These are phyloP conservation scores for Dicyrtomina minuta DNA, from an alignment of 2,888 invertebrate genomes.

Conservation along the genomic window DNA sequence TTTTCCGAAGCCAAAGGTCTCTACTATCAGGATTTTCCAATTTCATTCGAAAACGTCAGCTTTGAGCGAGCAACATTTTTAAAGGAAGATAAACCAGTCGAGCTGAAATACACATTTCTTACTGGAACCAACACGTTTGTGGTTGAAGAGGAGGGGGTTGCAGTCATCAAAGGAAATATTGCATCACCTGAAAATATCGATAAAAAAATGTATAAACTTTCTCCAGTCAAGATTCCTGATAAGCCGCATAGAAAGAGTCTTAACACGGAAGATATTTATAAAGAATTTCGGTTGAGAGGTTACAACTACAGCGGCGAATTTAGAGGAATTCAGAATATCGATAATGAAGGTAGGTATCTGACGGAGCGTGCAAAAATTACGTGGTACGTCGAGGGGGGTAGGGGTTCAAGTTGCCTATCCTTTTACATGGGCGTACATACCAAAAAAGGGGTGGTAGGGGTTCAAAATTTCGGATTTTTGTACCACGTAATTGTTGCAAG, in stretches of 20 bases:
- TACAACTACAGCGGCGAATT: conserved; percentile 82
- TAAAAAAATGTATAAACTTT: conserved; percentile 6
- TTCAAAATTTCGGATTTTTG: no score
- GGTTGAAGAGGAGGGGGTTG: conserved; percentile 79
- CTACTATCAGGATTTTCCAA: conserved; percentile 74
- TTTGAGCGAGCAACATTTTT: conserved; percentile 91
- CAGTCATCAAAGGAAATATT: conserved; percentile 77
- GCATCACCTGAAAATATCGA: neutral
- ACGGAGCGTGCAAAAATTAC: no score
- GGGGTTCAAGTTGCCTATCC: no score
- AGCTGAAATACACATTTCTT: conserved; percentile 65
- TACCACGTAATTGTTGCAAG: no score
- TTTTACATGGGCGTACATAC: no score
- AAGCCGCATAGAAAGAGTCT: neutral
- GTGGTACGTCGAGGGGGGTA: no score
- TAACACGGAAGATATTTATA: conserved; percentile 70
- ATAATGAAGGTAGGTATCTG: conserved; percentile 70
- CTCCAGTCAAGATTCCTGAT: neutral
- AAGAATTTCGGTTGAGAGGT: conserved; percentile 79
- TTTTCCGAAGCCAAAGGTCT: conserved; percentile 74
- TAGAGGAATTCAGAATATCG: conserved; percentile 75
- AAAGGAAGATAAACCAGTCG: conserved; percentile 74
- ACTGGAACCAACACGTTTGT: conserved; percentile 78
- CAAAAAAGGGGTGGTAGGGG: no score
- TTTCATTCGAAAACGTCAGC: conserved; percentile 83